Conservation (phyloP, 2,888 invertebrate species). For the Nematopogon swammerdamellus region DNA sequence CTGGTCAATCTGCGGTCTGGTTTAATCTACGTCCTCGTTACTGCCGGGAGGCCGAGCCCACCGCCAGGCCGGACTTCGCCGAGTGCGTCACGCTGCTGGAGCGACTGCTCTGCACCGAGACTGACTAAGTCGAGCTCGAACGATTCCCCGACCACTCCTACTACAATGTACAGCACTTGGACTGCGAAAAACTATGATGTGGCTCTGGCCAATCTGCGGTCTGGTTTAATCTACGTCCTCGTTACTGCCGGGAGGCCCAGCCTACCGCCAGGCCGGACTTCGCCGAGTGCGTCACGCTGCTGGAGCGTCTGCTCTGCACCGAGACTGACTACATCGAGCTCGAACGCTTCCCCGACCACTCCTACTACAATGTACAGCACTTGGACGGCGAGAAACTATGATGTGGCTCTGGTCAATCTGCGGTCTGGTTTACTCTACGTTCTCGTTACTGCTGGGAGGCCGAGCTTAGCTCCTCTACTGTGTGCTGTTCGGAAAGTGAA, state of each 20-base stretch:
- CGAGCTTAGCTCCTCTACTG: too few species aligned
- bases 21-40: constrained; percentile 22
- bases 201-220: neutral
- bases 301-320: constrained; percentile 80
- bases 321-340: constrained; percentile 69
- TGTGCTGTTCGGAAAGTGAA: too few species aligned
- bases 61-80: constrained; percentile 78
- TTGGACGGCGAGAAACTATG: constrained; percentile 84
- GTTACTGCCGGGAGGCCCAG: too few species aligned
- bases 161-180: constrained; percentile 80
- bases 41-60: constrained; percentile 82
- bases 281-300: constrained; percentile 72
- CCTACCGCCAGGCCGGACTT: constrained; percentile 82
- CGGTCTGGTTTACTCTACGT: too few species aligned
- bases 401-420: too few species aligned
- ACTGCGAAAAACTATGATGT: constrained; percentile 68
- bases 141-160: constrained; percentile 92
- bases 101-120: constrained; percentile 81
- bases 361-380: constrained; percentile 83
- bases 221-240: too few species aligned
- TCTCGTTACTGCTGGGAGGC: too few species aligned
- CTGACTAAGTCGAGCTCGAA: constrained; percentile 90
- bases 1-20: too few species aligned
- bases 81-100: constrained; percentile 81
- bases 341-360: constrained; percentile 89